These are phyloP conservation scores for Temnothorax rugatulus DNA, from an alignment of 2,888 invertebrate genomes.

Conservation along the genomic window DNA sequence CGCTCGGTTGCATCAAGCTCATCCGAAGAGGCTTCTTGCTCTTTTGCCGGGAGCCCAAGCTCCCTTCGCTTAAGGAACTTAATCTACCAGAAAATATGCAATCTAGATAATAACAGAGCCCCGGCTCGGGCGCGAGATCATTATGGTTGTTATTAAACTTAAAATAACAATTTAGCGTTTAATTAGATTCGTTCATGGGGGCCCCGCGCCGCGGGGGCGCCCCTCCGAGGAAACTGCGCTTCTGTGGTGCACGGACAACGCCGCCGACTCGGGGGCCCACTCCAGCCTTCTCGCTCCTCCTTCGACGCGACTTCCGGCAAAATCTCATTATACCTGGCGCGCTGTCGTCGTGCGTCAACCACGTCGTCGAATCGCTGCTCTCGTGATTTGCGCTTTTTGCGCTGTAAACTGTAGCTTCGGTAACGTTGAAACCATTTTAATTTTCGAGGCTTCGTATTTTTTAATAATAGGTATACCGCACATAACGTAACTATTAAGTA, in stretches of 20 bases:
- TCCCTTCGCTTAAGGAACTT: slow-evolving; percentile 75
- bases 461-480: slow-evolving; percentile 6
- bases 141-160: slow-evolving; percentile 84
- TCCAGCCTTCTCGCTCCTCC: slow-evolving; percentile 34
- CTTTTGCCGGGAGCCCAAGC: slow-evolving; percentile 47
- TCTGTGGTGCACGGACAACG: slow-evolving; percentile 32
- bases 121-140: slow-evolving; percentile 80
- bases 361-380: slow-evolving; percentile 32
- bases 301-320: slow-evolving; percentile 66
- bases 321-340: slow-evolving; percentile 66
- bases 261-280: background rate
- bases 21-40: slow-evolving; percentile 44
- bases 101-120: slow-evolving; percentile 85
- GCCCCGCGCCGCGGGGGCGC: slow-evolving; percentile 33
- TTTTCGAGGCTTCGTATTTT: background rate
- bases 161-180: slow-evolving; percentile 85
- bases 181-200: slow-evolving; percentile 81
- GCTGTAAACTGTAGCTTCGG: background rate
- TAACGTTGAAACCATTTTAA: slow-evolving; percentile 2
- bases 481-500: slow-evolving; percentile 7
- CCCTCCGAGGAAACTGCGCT: slow-evolving; percentile 41
- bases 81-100: slow-evolving; percentile 86
- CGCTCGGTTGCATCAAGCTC: slow-evolving; percentile 23
- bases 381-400: slow-evolving; percentile 38
- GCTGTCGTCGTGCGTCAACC: slow-evolving; percentile 48